A percentile compares a stretch with the other conserved stretches of the same genome.
Conservation (phyloP, 2,797 vertebrate species). For the Enteromius unitaeniatus region DNA sequence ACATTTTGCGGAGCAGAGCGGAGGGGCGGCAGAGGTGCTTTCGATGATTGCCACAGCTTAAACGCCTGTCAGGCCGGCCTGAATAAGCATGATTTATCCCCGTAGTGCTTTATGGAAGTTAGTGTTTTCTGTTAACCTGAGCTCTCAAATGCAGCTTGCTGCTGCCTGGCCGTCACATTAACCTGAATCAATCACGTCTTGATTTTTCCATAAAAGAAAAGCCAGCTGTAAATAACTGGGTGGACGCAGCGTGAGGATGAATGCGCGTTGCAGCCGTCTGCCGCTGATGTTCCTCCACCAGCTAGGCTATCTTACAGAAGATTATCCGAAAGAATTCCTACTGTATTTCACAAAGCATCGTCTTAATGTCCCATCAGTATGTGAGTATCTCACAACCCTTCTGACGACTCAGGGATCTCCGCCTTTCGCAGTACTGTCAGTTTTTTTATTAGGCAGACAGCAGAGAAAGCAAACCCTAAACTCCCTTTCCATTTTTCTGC, state of each 20-base stretch:
- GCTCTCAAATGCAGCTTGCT: constrained; percentile 75
- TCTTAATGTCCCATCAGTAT: constrained; percentile 4
- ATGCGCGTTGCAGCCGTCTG: background rate
- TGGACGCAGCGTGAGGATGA: constrained; percentile 55
- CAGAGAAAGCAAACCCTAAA: constrained; percentile 67
- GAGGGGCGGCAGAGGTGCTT: constrained; percentile 88
- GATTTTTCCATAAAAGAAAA: constrained; percentile 86
- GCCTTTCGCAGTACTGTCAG: constrained; percentile 76
- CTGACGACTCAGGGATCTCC: constrained; percentile 68
- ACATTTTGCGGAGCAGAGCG: constrained; percentile 94
- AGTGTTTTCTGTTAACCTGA: constrained; percentile 86
- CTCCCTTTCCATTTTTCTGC: constrained; percentile 61
- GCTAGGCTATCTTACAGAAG: background rate
- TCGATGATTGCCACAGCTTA: constrained; percentile 94
- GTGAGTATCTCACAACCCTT: constrained; percentile 57
- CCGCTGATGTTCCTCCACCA: background rate
- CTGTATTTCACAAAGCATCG: background rate
- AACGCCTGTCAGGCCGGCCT: constrained; percentile 95
- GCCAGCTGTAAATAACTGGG: constrained; percentile 79
- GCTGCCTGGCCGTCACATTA: constrained; percentile 80
- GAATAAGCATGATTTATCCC: constrained; percentile 99
- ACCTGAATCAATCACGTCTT: constrained; percentile 85
- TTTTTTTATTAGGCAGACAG: constrained; percentile 68
- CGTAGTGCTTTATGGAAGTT: constrained; percentile 85
- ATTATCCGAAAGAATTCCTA: background rate